Evolutionary conservation across 2,888 invertebrate genomes (phyloP).

Genomic region (Spodoptera picta): DNA sequence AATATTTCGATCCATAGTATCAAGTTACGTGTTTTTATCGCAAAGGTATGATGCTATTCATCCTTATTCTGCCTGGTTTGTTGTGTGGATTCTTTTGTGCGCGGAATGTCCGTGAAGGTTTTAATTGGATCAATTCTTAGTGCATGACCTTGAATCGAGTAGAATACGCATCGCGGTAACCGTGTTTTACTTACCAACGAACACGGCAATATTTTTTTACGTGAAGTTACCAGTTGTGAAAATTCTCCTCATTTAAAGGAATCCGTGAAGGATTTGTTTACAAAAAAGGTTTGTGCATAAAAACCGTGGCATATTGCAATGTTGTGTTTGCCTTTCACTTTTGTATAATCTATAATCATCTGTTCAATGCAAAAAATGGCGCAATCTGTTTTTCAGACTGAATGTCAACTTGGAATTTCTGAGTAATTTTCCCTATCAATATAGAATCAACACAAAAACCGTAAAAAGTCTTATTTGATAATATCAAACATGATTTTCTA

Average conservation of each 20-base stretch:
- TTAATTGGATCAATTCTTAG: constrained; percentile 60
- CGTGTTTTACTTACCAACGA: constrained; percentile 33
- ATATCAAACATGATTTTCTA: too few relatives aligned
- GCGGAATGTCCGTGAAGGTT: constrained; percentile 28
- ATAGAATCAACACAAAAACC: not conserved
- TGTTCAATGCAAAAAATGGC: not conserved
- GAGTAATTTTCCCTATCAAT: not conserved
- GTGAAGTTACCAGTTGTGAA: constrained; percentile 44
- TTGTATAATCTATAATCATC: constrained; percentile 3
- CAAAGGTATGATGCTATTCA: constrained; percentile 25
- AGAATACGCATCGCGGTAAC: constrained; percentile 57
- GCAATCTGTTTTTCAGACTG: not conserved
- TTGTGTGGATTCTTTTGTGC: constrained; percentile 21
- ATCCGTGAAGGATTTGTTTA: not conserved
- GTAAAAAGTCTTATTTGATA: not conserved
- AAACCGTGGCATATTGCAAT: constrained; percentile 6
- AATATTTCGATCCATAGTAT: constrained; percentile 50
- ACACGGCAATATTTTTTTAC: constrained; percentile 39
- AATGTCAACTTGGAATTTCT: not conserved
- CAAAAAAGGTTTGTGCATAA: not conserved
- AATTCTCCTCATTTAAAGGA: constrained; percentile 13
- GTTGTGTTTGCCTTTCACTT: constrained; percentile 34
- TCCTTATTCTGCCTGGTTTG: constrained; percentile 11
- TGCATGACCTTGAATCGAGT: constrained; percentile 53
- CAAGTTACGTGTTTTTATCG: constrained; percentile 49